Evolutionary conservation across 92 coral and sea anemone genomes (phyloP).

Genomic region (Virgularia gustaviana): DNA sequence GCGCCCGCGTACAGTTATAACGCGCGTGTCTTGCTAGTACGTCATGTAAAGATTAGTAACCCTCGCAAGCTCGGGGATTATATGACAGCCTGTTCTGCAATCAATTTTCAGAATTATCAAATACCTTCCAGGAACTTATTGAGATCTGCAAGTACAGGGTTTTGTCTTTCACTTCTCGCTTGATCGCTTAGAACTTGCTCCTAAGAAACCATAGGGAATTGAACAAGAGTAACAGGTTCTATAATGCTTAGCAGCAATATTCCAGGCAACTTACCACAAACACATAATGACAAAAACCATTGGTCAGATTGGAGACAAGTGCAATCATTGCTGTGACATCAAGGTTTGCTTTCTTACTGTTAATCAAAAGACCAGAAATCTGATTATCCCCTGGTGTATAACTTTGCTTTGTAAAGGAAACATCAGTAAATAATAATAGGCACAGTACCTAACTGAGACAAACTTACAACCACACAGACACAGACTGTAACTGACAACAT

Average conservation of each 20-base stretch:
- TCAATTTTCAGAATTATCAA: background rate
- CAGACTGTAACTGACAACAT: too few species aligned
- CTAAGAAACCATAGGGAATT: slow-evolving; percentile 21
- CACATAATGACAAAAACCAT: slow-evolving; percentile 69
- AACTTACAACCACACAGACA: too few species aligned
- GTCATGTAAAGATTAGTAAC: too few species aligned
- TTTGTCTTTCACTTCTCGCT: slow-evolving; percentile 68
- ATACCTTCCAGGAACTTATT: slow-evolving; percentile 68
- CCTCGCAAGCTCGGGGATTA: too few species aligned
- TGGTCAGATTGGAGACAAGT: slow-evolving; percentile 73
- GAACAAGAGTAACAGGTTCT: background rate
- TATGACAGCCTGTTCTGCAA: background rate
- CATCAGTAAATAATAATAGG: too few species aligned
- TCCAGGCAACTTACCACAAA: slow-evolving; percentile 59
- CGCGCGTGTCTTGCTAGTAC: too few species aligned
- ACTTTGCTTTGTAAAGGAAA: too few species aligned
- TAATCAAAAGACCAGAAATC: too few species aligned
- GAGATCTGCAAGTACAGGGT: slow-evolving; percentile 69
- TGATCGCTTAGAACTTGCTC: slow-evolving; percentile 69
- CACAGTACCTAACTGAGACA: too few species aligned
- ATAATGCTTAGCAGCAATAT: too few species aligned
- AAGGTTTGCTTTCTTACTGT: slow-evolving; percentile 64
- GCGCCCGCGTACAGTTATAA: too few species aligned
- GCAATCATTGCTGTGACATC: slow-evolving; percentile 97
- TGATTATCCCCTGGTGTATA: too few species aligned